Percentiles rank a stretch among this genome's conserved stretches.
Evolutionary conservation across 2,113 vertebrate genomes (phyloP).

Genomic region (Alligator sinensis): DNA sequence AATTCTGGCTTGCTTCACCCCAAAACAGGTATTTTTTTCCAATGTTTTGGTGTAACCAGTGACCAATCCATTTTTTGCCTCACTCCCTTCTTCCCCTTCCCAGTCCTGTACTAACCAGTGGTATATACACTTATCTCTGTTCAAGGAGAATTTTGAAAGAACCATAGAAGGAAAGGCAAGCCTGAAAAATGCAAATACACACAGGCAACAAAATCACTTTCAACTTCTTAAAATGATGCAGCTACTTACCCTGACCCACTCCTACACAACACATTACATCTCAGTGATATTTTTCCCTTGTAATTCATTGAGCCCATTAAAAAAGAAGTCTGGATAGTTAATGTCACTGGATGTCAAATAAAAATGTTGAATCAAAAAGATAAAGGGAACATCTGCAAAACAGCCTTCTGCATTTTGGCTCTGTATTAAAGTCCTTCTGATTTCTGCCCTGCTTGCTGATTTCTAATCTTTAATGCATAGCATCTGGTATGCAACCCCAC

Average conservation of each 20-base stretch:
- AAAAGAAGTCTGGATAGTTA: neutral
- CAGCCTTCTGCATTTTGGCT: neutral
- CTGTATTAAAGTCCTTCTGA: neutral
- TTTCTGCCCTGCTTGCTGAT: neutral
- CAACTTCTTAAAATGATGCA: neutral
- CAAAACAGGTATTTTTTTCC: too few relatives aligned
- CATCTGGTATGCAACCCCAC: neutral
- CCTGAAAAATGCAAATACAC: neutral
- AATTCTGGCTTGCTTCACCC: too few relatives aligned
- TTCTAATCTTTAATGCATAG: neutral
- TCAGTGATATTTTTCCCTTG: neutral
- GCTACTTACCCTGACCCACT: neutral
- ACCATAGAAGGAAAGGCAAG: neutral
- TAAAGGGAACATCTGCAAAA: neutral
- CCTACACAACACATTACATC: neutral
- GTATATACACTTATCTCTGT: neutral
- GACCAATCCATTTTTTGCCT: too few relatives aligned
- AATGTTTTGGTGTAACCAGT: too few relatives aligned
- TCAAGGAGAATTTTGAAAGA: neutral
- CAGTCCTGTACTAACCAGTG: neutral
- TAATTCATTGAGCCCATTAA: neutral
- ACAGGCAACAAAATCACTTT: neutral
- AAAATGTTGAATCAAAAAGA: neutral
- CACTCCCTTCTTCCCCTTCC: neutral
- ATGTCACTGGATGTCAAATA: neutral